Conservation (phyloP, 1,140 invertebrate species). For the Druon quercuslanigerum region DNA sequence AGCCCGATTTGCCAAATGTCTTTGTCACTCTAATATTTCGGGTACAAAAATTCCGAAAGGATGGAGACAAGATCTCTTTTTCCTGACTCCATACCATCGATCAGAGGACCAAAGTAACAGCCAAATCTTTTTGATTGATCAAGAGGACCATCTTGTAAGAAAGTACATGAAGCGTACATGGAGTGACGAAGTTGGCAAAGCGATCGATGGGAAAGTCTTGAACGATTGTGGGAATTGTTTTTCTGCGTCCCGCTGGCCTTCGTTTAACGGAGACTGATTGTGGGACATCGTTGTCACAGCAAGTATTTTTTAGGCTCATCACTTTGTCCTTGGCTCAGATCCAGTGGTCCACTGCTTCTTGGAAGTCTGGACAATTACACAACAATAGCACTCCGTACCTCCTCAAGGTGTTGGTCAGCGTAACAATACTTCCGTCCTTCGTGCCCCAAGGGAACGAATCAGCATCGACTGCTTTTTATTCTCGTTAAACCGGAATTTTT, state of each 20-base stretch:
- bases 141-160: neutral
- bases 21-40: neutral
- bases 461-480: conserved; percentile 1
- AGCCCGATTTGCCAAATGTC: conserved; percentile 23
- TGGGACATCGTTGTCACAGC: conserved; percentile 61
- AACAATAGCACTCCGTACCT: conserved; percentile 18
- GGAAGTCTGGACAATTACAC: conserved; percentile 20
- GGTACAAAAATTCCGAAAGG: neutral
- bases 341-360: conserved; percentile 50
- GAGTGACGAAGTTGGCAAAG: conserved; percentile 30
- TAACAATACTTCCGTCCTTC: conserved; percentile 33
- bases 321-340: neutral
- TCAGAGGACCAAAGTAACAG: conserved; percentile 8
- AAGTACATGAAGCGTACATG: conserved; percentile 17
- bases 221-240: conserved; percentile 72
- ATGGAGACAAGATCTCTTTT: neutral
- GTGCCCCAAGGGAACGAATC: neutral
- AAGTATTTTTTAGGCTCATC: conserved; percentile 62
- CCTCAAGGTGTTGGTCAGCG: neutral
- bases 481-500: neutral
- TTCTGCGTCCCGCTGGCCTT: conserved; percentile 64
- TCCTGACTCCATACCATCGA: neutral
- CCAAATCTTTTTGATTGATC: neutral
- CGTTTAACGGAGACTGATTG: conserved; percentile 48
- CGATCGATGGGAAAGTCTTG: conserved; percentile 61